Percentiles rank a stretch among this genome's conserved stretches.
phyloP scores from a whole-genome alignment of 2,797 vertebrate genomes.

The Argya squamiceps region DNA sequence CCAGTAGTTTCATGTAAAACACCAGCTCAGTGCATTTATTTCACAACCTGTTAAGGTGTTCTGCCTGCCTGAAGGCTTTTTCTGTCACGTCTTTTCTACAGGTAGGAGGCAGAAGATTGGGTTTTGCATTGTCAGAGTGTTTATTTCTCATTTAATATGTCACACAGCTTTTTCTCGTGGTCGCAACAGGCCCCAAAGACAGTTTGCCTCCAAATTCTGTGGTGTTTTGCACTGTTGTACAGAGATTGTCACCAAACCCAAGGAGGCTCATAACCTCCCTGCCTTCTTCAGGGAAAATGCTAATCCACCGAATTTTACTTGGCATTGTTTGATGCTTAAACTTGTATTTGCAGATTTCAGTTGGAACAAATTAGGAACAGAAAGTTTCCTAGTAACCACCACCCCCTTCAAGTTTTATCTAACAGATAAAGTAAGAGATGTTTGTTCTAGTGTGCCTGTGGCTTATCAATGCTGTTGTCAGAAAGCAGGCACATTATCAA shows the following conservation, averaged over 20 bases:
- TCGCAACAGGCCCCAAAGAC: background rate
- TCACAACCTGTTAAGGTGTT: background rate
- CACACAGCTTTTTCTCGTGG: background rate
- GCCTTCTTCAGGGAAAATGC: background rate
- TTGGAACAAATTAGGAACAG: constrained; percentile 15
- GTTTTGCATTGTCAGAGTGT: background rate
- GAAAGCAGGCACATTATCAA: constrained; percentile 59
- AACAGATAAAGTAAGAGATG: constrained; percentile 33
- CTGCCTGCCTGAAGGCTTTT: background rate
- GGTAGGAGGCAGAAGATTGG: background rate
- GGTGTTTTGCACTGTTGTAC: background rate
- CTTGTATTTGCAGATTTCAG: background rate
- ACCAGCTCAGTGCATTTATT: background rate
- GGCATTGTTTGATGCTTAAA: background rate
- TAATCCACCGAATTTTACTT: background rate
- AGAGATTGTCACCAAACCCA: background rate
- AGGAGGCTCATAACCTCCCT: background rate
- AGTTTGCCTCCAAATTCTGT: background rate
- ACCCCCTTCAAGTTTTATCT: constrained; percentile 12
- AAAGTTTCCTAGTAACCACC: background rate
- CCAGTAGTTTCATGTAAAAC: background rate
- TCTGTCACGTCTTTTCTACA: background rate
- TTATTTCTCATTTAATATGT: background rate
- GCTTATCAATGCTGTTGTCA: constrained; percentile 73
- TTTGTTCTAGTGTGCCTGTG: constrained; percentile 66